Percentiles rank a stretch among this genome's conserved stretches.
Evolutionary conservation across 2,888 invertebrate genomes (phyloP).

Genomic region (Hipparchia semele): DNA sequence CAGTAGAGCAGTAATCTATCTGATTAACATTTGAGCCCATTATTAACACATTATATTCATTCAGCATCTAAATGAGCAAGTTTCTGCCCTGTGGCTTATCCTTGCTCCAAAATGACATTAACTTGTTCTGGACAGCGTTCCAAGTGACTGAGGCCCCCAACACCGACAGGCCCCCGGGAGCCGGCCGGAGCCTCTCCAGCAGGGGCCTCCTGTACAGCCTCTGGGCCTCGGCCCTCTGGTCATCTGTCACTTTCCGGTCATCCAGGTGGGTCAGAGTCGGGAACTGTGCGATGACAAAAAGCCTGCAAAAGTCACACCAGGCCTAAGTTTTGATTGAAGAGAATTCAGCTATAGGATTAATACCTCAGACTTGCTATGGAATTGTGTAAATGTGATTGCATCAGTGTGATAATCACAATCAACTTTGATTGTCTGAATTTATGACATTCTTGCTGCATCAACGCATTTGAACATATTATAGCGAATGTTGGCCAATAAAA

Average conservation of each 20-base stretch:
- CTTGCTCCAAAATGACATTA: not conserved
- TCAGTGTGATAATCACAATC: no score
- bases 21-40: not conserved
- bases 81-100: not conserved
- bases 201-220: slow-evolving; percentile 85
- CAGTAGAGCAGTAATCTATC: not conserved
- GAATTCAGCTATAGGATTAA: no score
- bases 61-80: slow-evolving; percentile 8
- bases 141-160: slow-evolving; percentile 15
- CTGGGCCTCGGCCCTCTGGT: slow-evolving; percentile 85
- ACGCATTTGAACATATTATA: no score
- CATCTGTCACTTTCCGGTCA: slow-evolving; percentile 86
- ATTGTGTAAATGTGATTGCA: no score
- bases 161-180: slow-evolving; percentile 46
- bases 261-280: slow-evolving; percentile 87
- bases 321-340: not conserved
- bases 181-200: slow-evolving; percentile 71
- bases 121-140: not conserved
- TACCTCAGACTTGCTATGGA: no score
- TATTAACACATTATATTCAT: not conserved
- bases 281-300: slow-evolving; percentile 89
- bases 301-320: slow-evolving; percentile 70
- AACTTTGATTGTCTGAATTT: no score
- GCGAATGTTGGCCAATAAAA: no score
- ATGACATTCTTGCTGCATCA: not conserved